Conservation (phyloP, 2,797 vertebrate genomes). For the Monodelphis domestica region DNA sequence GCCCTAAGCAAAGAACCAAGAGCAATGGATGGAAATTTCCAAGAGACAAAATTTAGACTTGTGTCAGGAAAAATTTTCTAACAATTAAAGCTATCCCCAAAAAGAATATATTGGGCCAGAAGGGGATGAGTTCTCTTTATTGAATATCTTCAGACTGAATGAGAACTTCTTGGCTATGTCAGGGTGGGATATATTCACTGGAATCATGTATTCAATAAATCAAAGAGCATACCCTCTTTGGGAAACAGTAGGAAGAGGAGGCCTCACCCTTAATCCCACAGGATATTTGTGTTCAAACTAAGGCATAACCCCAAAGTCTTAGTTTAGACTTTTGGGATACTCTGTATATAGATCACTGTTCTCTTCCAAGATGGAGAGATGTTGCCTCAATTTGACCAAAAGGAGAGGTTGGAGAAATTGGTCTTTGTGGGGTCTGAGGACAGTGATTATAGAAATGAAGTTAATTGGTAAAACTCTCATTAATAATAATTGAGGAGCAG, state of each 20-base stretch:
- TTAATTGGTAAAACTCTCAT: too few relatives aligned
- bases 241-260: background rate
- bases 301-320: background rate
- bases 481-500: too few relatives aligned
- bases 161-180: too few relatives aligned
- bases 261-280: background rate
- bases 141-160: too few relatives aligned
- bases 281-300: background rate
- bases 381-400: background rate
- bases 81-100: too few relatives aligned
- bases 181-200: background rate
- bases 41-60: too few relatives aligned
- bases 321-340: background rate
- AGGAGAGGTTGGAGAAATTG: background rate
- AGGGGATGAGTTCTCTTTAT: too few relatives aligned
- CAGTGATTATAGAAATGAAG: background rate
- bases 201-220: background rate
- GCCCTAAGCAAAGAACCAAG: too few relatives aligned
- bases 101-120: too few relatives aligned
- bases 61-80: too few relatives aligned
- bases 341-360: background rate
- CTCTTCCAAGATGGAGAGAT: background rate
- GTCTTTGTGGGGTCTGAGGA: background rate
- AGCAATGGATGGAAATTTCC: too few relatives aligned
- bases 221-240: background rate